These are phyloP conservation scores for Thamnaconus septentrionalis DNA, from an alignment of 2,113 vertebrate species.

Conservation along the genomic window DNA sequence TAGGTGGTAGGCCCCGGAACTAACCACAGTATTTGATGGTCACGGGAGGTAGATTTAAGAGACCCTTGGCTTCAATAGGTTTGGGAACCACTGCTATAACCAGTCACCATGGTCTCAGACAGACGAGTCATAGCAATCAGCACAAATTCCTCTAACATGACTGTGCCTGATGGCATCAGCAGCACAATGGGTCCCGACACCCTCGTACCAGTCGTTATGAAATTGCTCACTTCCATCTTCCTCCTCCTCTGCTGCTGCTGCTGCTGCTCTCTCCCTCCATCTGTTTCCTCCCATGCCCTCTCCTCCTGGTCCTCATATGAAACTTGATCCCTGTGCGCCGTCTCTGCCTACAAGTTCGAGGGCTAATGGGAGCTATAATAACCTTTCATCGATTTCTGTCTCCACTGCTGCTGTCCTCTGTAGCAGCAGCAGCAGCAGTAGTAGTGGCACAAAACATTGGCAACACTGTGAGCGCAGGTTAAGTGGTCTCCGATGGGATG, in stretches of 20 bases:
- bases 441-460: conserved; percentile 8
- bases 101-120: background rate
- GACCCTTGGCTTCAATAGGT: no score
- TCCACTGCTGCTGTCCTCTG: conserved; percentile 13
- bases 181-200: conserved; percentile 5
- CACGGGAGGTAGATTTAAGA: no score
- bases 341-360: conserved; percentile 35
- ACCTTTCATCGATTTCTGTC: conserved; percentile 51
- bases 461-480: background rate
- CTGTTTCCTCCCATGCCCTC: conserved; percentile 8
- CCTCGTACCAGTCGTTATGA: conserved; percentile 23
- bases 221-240: conserved; percentile 14
- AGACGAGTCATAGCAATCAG: background rate
- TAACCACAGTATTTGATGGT: no score
- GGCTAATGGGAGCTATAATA: conserved; percentile 51
- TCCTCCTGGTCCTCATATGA: conserved; percentile 34
- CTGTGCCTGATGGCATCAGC: background rate
- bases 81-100: no score
- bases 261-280: background rate
- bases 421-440: conserved; percentile 6
- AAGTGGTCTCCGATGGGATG: background rate
- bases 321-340: conserved; percentile 33
- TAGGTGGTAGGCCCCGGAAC: no score
- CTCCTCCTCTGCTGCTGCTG: background rate
- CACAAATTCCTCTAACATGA: background rate